Evolutionary conservation across 2,797 vertebrate genomes (phyloP), one percentile per base, ranked within the genome.

Genomic region (Rhabdophis nuchalis): DNA sequence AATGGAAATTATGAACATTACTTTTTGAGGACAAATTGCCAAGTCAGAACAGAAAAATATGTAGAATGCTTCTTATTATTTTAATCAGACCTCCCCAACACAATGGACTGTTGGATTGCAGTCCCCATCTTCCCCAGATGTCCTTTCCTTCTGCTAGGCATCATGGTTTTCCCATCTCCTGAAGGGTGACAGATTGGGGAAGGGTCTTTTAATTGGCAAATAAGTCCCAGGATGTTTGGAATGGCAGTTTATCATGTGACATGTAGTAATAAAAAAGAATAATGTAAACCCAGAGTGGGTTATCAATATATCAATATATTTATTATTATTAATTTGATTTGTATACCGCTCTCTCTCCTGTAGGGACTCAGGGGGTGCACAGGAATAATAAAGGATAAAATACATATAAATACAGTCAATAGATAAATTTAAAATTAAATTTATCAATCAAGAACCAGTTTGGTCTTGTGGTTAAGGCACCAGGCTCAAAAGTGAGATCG

Each of bases 1-100:
- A 94, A 93, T 60, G 50, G 27, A 87, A 93, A 87, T 92, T 32
- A n/a, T 52, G 13, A 46, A 60, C 36, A 29, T 58, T 90, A 72
- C n/a, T 64, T 94, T 94, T 94, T 41, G 64, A 60, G 46, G 58
- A 86, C 4, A 1, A 5, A 0, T 85, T 93, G n/a, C 85, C 56
- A 50, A 2, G 89, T 46, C 1, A 72, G 90, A 16, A 77, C 90
- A 61, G 77, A 82, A 41, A 0, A 32, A 27, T 82, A 82, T 25
- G 46, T 50, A 13, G 82, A 52, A 93, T 92, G 7, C 52, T 89
- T 95, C 77, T 68, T 94, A 56, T 61, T 94, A 14, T 52, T 85
- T 93, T 93, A 95, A 91, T 90, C 23, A 12, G 41, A 46, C 46
- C 23, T 82, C 10, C 11, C 20, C 77, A 82, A 82, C 41, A 82